Percentiles rank a stretch among this genome's conserved stretches.
Conservation (phyloP, 2,113 vertebrate genomes). For the Pangasianodon hypophthalmus region DNA sequence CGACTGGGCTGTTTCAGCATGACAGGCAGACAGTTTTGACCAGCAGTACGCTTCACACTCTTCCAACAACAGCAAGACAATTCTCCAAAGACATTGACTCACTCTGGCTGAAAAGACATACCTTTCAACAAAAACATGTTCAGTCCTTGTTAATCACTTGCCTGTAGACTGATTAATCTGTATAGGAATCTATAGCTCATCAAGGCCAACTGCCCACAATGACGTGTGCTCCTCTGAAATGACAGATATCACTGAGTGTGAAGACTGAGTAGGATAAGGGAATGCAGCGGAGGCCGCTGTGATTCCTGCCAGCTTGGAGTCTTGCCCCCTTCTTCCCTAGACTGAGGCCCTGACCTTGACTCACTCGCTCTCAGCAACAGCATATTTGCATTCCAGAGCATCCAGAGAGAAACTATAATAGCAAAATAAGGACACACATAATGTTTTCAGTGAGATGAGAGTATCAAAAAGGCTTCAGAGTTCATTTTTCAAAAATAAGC, state of each 20-base stretch:
- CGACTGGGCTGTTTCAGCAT: conserved; percentile 61
- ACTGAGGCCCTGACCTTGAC: conserved; percentile 51
- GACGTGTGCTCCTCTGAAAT: not conserved
- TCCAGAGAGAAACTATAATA: conserved; percentile 49
- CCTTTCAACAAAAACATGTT: conserved; percentile 9
- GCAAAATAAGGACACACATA: conserved; percentile 38
- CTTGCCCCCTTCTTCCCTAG: conserved; percentile 12
- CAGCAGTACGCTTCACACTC: conserved; percentile 38
- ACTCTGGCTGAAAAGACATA: conserved; percentile 27
- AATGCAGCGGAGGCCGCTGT: not conserved
- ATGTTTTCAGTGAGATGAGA: not conserved
- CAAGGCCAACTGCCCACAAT: not conserved
- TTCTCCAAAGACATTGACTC: conserved; percentile 39
- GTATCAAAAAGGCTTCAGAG: not conserved
- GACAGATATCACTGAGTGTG: not conserved
- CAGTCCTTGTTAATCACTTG: not conserved
- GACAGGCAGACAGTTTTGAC: conserved; percentile 58
- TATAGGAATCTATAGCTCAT: not conserved
- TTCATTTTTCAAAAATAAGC: not conserved
- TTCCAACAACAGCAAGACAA: conserved; percentile 54
- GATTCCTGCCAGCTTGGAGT: conserved; percentile 20
- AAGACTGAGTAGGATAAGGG: not conserved
- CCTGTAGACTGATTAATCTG: not conserved
- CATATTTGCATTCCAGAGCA: conserved; percentile 52
- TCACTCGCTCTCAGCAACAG: conserved; percentile 33